These are phyloP conservation scores for Sebastes minor DNA, from an alignment of 2,797 vertebrate species.

Conservation along the genomic window DNA sequence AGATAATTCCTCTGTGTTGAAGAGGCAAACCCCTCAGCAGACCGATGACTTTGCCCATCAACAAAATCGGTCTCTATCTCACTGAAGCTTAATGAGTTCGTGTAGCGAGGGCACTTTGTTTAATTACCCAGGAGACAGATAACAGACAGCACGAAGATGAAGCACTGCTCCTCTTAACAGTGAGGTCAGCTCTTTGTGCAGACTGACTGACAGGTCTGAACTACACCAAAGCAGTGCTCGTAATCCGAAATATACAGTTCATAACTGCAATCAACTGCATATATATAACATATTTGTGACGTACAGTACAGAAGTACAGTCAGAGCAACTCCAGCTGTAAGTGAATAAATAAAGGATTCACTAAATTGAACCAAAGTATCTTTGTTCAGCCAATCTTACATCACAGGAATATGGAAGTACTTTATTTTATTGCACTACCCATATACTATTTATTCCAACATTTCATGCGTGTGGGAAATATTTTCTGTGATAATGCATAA, in stretches of 20 bases:
- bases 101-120: constrained; percentile 71
- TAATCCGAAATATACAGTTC: neutral
- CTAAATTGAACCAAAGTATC: neutral
- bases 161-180: constrained; percentile 40
- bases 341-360: neutral
- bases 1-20: constrained; percentile 60
- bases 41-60: constrained; percentile 47
- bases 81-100: constrained; percentile 61
- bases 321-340: neutral
- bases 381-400: neutral
- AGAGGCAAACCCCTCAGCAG: constrained; percentile 50
- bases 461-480: no score
- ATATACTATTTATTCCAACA: no score
- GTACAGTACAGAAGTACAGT: neutral
- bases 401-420: neutral
- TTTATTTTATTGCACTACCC: neutral
- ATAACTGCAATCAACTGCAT: neutral
- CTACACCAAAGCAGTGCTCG: neutral
- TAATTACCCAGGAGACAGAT: constrained; percentile 74
- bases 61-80: constrained; percentile 56
- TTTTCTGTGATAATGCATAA: no score
- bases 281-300: neutral
- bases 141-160: constrained; percentile 48
- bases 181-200: constrained; percentile 45
- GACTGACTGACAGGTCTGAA: neutral